These are phyloP conservation scores for Pardosa pseudoannulata DNA, from an alignment of 2,888 invertebrate species.

Conservation along the genomic window DNA sequence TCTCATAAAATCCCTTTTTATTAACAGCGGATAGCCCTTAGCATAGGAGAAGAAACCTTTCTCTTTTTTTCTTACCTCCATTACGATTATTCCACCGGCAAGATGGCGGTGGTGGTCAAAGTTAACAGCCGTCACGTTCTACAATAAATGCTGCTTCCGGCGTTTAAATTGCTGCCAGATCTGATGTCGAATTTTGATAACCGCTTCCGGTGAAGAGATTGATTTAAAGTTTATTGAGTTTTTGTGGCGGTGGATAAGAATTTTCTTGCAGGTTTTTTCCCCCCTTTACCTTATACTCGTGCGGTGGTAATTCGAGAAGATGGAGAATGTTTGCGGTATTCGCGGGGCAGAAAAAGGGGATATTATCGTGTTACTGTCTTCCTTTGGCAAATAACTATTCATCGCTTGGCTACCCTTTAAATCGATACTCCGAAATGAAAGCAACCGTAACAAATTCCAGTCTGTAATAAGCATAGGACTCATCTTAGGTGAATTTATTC, in stretches of 20 bases:
- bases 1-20: neutral
- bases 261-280: neutral
- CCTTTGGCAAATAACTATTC: neutral
- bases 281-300: neutral
- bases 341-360: neutral
- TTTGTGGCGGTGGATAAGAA: neutral
- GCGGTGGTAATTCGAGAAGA: neutral
- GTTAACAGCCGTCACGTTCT: constrained; percentile 10
- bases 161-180: constrained; percentile 12
- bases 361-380: neutral
- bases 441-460: too few relatives aligned
- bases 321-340: neutral
- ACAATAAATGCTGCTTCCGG: constrained; percentile 21
- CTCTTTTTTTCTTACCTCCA: neutral
- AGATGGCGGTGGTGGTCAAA: constrained; percentile 16
- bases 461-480: too few relatives aligned
- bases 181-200: constrained; percentile 44
- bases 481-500: too few relatives aligned
- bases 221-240: constrained; percentile 28
- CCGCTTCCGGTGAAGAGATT: constrained; percentile 32
- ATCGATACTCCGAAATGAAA: too few relatives aligned
- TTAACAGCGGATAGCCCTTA: neutral
- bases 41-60: neutral
- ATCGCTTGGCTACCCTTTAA: neutral
- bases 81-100: neutral